Evolutionary conservation across 2,888 invertebrate species (phyloP), one percentile per base, ranked within the genome.

Genomic region (Falcaria lacertinaria): DNA sequence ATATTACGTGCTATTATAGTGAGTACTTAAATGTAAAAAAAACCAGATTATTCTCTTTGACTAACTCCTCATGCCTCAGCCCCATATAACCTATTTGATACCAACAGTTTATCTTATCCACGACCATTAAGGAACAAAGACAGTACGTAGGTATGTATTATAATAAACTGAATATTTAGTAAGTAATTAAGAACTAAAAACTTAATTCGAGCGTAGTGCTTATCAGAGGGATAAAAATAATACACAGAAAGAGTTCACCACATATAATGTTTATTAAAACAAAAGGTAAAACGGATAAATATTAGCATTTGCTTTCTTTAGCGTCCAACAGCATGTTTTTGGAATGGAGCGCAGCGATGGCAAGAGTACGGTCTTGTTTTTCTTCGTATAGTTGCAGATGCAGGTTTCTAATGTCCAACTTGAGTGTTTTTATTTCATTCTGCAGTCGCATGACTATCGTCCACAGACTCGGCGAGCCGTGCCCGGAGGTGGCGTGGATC

Each of bases 361-460:
- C 87, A 73, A 88, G 80, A 65, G 69, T 74, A 33, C 89, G 77
- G 60, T 90, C 88, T 50, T 89, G 89, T 72, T 91, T 91, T 74
- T 95, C 95, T 52, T 94, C 93, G 48, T 93, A 92, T 57, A 95
- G 74, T 62, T 93, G 93, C 52, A 90, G 82, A 46, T 90, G 89
- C 45, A 93, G 72, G 54, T 90, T 83, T 48, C 88, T 87, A 57
- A 94, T 90, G 74, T 92, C 91, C 52, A 84, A 69, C 71, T 92
- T 92, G 54, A 95, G 80, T 45, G 91, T 90, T 64, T 91, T 91
- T 52, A 96, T 89, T 80, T 95, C 94, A 69, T 93, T 94, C 72
- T 94, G 94, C 61, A 96, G 79, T 48, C 93, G 91, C 88, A 94
- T 93, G 52, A 96, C 94, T 44, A 95, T 93, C 59, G 95, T 93